Base-by-base conservation (phyloP, 2,113 vertebrate genomes). In the Mixornis gularis region DNA sequence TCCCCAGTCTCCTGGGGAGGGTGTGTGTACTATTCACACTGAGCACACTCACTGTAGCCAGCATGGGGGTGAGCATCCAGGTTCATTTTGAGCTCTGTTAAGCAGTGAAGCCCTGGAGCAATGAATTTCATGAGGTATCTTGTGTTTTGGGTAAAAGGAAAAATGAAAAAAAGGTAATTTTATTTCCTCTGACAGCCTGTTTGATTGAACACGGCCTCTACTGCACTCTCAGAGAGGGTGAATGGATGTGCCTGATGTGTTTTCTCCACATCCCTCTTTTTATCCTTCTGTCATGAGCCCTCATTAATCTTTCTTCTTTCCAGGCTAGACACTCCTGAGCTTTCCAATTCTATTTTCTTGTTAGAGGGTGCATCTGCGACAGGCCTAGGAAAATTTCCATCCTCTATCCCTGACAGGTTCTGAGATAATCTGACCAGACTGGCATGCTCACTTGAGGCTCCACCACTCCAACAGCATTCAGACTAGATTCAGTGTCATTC, bases 241-340 rank as follows among this genome's bases (percentile, higher is more conserved):
- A 91, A 81, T 51, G 66, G 51, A 85, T 46, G 34, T 58, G 44
- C 58, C 73, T 85, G 55, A 56, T 65, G 41, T 69, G 43, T 62
- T 87, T 77, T 70, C 46, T 91, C 46, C 70, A 60, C 38, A 79
- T 77, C 46, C 38, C 85, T 79, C 74, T 79, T 72, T 72, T 72
- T 79, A 77, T 76, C 74, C 59, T 60, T 79, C 87, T 89, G 20
- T 62, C 66, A 59, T 19, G 49, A 92, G 49, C 87, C 55, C 21
- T 79, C 63, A 70, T 89, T 91, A 85, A 87, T 91, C 82, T 85
- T 86, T 64, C 32, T 78, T 87, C 59, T 79, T 64, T 68, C 82
- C 53, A 88, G 51, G 55, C 38, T 55, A 93, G 52, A 83, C 79
- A 53, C 13, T 79, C 73, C 49, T 65, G 51, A 82, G 59, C 51